These are phyloP conservation scores for Drosophila repleta DNA, from an alignment of 1,140 invertebrate genomes.

Conservation along the genomic window DNA sequence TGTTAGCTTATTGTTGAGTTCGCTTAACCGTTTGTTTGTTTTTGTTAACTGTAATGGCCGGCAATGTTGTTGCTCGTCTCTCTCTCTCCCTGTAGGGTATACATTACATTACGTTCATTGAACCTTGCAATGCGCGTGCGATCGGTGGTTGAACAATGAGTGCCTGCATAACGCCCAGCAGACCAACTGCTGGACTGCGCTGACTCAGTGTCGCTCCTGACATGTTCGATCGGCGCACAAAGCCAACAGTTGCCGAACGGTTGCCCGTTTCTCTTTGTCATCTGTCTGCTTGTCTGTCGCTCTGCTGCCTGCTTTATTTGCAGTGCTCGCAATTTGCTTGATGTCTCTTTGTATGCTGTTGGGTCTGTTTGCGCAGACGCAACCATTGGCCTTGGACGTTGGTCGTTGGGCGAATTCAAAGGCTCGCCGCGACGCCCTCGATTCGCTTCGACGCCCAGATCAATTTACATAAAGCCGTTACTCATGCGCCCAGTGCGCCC, in stretches of 20 bases:
- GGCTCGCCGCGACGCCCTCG: slow-evolving; percentile 56
- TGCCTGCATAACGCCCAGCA: slow-evolving; percentile 25
- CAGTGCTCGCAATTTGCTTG: slow-evolving; percentile 38
- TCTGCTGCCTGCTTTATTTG: slow-evolving; percentile 49
- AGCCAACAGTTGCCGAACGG: slow-evolving; percentile 4
- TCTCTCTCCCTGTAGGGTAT: slow-evolving; percentile 26
- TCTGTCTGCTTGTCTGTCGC: not conserved
- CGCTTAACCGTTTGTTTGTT: slow-evolving; percentile 75
- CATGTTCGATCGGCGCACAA: slow-evolving; percentile 32
- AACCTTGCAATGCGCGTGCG: slow-evolving; percentile 47
- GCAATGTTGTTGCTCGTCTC: slow-evolving; percentile 8
- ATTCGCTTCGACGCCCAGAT: slow-evolving; percentile 53
- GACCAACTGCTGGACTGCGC: slow-evolving; percentile 5
- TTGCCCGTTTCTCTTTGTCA: slow-evolving; percentile 2
- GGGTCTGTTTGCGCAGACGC: slow-evolving; percentile 65
- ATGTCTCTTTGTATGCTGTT: not conserved
- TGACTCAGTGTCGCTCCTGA: slow-evolving; percentile 50
- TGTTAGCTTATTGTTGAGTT: slow-evolving; percentile 55
- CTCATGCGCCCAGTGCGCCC: slow-evolving; percentile 41
- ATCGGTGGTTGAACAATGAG: slow-evolving; percentile 44
- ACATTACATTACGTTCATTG: slow-evolving; percentile 76
- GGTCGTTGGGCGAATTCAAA: slow-evolving; percentile 53
- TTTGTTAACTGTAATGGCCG: slow-evolving; percentile 76
- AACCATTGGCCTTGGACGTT: slow-evolving; percentile 69
- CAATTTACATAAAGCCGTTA: slow-evolving; percentile 65